Evolutionary conservation across 2,113 vertebrate genomes (phyloP).

Genomic region (Ardeotis arabs): DNA sequence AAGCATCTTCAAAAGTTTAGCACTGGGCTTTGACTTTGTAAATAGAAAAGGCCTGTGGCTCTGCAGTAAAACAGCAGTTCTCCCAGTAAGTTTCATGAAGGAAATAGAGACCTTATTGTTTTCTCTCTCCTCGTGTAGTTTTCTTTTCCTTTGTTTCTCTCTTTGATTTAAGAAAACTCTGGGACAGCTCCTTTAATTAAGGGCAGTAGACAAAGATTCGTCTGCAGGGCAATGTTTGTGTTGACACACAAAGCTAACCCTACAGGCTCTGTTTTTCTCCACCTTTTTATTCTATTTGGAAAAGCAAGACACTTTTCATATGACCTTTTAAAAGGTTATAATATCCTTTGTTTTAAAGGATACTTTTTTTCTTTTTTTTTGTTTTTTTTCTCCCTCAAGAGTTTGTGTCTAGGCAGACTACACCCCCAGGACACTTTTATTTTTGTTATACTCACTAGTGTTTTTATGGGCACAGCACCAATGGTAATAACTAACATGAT

Average conservation of each 20-base stretch:
- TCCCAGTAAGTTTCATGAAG: not conserved
- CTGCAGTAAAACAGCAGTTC: not conserved
- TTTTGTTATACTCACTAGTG: not conserved
- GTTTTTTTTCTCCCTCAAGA: not conserved
- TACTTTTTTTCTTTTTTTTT: not conserved
- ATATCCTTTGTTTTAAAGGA: not conserved
- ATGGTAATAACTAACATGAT: not conserved
- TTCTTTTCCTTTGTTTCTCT: not conserved
- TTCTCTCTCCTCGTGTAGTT: not conserved
- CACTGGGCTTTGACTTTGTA: slow-evolving; percentile 8
- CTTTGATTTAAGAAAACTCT: slow-evolving; percentile 22
- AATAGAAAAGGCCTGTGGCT: slow-evolving; percentile 30
- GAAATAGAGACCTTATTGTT: slow-evolving; percentile 38
- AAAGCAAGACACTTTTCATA: not conserved
- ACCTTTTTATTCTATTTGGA: not conserved
- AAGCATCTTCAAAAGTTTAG: not conserved
- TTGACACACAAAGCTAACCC: not conserved
- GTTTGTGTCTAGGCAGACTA: not conserved
- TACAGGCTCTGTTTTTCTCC: not conserved
- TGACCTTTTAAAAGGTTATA: not conserved
- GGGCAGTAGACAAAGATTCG: not conserved
- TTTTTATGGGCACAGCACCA: not conserved
- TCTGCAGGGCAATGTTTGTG: not conserved
- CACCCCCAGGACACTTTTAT: not conserved
- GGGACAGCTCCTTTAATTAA: not conserved